A percentile compares a stretch with the other conserved stretches of the same genome.
Evolutionary conservation across 2,888 invertebrate genomes (phyloP).

Genomic region (Cataglyphis altisquamis): DNA sequence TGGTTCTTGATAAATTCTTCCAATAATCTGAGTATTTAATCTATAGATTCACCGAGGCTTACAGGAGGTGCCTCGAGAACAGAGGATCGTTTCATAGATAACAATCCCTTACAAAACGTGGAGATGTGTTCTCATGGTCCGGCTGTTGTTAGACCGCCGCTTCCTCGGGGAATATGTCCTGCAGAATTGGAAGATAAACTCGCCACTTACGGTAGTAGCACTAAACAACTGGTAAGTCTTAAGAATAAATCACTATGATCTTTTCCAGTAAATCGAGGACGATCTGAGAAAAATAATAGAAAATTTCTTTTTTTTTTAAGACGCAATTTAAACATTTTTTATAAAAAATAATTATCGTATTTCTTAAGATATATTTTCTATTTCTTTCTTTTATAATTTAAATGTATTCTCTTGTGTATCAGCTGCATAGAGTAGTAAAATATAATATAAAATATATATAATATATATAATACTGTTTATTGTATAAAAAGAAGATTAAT

Average conservation of each 20-base stretch:
- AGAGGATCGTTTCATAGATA: slow-evolving; percentile 57
- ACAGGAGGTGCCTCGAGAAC: slow-evolving; percentile 80
- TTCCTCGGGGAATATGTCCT: slow-evolving; percentile 84
- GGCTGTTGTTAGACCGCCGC: slow-evolving; percentile 61
- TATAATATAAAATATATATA: background rate
- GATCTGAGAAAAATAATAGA: background rate
- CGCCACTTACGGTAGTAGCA: slow-evolving; percentile 85
- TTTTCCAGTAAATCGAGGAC: background rate
- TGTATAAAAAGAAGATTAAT: background rate
- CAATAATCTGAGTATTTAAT: background rate
- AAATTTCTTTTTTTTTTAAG: background rate
- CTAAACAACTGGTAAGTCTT: slow-evolving; percentile 85
- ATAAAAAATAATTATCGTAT: slow-evolving; percentile 11
- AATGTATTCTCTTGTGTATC: background rate
- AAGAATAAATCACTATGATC: background rate
- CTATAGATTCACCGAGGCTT: slow-evolving; percentile 72
- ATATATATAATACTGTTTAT: background rate
- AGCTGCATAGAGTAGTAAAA: background rate
- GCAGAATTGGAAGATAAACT: slow-evolving; percentile 86
- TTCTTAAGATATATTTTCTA: slow-evolving; percentile 6
- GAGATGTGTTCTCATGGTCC: slow-evolving; percentile 78
- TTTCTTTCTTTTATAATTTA: background rate
- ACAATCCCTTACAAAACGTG: slow-evolving; percentile 62
- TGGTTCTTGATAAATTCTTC: background rate
- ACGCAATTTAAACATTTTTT: background rate